Evolutionary conservation across 2,113 vertebrate genomes (phyloP).

Genomic region (Syrrhaptes paradoxus): DNA sequence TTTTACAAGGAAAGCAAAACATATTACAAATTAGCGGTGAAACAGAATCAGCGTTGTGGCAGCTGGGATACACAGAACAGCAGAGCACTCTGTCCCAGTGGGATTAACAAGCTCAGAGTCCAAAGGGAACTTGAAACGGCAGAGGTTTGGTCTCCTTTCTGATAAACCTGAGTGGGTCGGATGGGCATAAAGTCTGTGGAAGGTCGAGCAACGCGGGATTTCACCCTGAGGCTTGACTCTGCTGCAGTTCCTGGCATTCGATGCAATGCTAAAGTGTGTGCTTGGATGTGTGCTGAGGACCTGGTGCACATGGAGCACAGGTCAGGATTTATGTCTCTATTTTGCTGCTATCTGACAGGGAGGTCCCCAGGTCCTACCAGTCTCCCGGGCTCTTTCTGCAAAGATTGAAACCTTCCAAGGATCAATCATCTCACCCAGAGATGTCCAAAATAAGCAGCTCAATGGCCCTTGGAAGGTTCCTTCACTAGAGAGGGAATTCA

Average conservation of each 20-base stretch:
- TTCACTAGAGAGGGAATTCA: not conserved
- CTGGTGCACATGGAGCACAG: not conserved
- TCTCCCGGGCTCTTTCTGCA: not conserved
- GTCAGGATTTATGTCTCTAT: not conserved
- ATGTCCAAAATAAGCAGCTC: not conserved
- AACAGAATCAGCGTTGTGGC: not conserved
- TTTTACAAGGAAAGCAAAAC: conserved; percentile 30
- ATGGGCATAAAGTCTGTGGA: not conserved
- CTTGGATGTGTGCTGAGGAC: not conserved
- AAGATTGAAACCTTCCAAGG: not conserved
- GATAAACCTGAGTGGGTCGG: conserved; percentile 25
- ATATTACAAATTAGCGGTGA: conserved; percentile 8
- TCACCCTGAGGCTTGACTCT: not conserved
- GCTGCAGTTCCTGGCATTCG: not conserved
- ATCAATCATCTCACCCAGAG: not conserved
- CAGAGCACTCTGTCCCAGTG: not conserved
- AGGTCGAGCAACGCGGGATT: not conserved
- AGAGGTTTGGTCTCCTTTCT: conserved; percentile 47
- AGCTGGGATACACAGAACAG: not conserved
- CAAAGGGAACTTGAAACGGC: not conserved
- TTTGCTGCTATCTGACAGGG: not conserved
- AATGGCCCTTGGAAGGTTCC: not conserved
- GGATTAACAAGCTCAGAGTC: conserved; percentile 33
- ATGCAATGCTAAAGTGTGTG: not conserved
- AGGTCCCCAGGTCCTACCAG: not conserved